phyloP scores from a whole-genome alignment of 2,888 invertebrate species.

The Lumbricus terrestris region DNA sequence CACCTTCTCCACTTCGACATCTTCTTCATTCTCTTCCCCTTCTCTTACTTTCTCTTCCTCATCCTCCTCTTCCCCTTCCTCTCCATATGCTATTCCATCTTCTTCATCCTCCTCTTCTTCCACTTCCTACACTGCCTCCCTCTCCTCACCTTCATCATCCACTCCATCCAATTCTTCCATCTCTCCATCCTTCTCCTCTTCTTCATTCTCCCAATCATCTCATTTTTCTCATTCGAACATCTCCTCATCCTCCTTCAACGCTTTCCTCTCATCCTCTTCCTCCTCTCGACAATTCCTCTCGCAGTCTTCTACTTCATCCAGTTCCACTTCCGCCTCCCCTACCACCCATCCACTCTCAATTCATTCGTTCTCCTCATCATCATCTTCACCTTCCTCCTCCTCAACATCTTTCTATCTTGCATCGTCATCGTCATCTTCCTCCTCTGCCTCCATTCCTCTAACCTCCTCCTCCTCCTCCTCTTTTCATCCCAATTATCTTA shows the following conservation, averaged over 20 bases:
- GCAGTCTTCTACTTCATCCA: not conserved
- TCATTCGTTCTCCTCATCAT: too few relatives aligned
- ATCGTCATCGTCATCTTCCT: not conserved
- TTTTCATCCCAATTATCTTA: not conserved
- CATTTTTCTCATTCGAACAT: too few relatives aligned
- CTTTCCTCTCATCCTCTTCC: not conserved
- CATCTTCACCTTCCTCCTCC: not conserved
- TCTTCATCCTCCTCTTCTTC: not conserved
- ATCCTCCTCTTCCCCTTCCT: not conserved
- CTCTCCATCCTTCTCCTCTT: not conserved
- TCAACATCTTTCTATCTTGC: not conserved
- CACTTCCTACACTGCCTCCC: not conserved
- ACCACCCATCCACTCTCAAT: too few relatives aligned
- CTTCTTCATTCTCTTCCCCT: not conserved
- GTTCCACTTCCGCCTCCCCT: too few relatives aligned
- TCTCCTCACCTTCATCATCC: not conserved
- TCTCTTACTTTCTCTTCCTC: not conserved
- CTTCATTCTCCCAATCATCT: too few relatives aligned
- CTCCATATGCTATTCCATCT: too few relatives aligned
- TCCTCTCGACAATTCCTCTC: not conserved
- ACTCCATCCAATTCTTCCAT: too few relatives aligned
- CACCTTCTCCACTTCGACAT: too few relatives aligned
- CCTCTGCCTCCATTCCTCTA: not conserved
- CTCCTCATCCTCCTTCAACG: not conserved
- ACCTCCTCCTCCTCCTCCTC: not conserved